A percentile compares a stretch with the other conserved stretches of the same genome.
These are phyloP conservation scores for Bos javanicus DNA, from an alignment of 2,113 vertebrate genomes.

Conservation along the genomic window DNA sequence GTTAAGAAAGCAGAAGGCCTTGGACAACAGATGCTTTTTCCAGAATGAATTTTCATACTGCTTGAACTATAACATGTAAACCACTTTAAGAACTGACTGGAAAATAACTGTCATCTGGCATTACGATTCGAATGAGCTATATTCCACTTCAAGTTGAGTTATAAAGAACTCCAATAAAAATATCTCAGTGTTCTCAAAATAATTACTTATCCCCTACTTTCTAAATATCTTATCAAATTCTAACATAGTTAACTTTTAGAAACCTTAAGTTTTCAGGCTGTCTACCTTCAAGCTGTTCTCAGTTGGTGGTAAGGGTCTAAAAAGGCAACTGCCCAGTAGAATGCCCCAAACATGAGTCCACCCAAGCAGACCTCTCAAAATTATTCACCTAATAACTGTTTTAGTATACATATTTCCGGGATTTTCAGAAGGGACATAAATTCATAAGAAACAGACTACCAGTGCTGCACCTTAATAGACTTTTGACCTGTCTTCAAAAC, in stretches of 20 bases:
- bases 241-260: not conserved
- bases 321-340: not conserved
- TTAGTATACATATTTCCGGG: not conserved
- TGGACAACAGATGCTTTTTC: not conserved
- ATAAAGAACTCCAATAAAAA: slow-evolving; percentile 37
- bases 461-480: not conserved
- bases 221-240: slow-evolving; percentile 36
- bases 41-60: slow-evolving; percentile 23
- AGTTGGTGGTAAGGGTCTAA: not conserved
- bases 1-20: not conserved
- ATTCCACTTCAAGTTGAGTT: slow-evolving; percentile 31
- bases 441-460: slow-evolving; percentile 7
- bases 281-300: not conserved
- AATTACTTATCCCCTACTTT: slow-evolving; percentile 18
- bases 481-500: slow-evolving; percentile 16
- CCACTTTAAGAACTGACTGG: not conserved
- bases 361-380: not conserved
- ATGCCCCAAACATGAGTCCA: not conserved
- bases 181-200: slow-evolving; percentile 35
- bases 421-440: slow-evolving; percentile 28
- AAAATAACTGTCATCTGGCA: slow-evolving; percentile 27
- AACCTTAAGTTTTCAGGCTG: not conserved
- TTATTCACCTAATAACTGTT: not conserved
- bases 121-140: not conserved
- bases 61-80: slow-evolving; percentile 19